These are phyloP conservation scores for Polydrusus tereticollis DNA, from an alignment of 2,888 invertebrate genomes.

Conservation along the genomic window DNA sequence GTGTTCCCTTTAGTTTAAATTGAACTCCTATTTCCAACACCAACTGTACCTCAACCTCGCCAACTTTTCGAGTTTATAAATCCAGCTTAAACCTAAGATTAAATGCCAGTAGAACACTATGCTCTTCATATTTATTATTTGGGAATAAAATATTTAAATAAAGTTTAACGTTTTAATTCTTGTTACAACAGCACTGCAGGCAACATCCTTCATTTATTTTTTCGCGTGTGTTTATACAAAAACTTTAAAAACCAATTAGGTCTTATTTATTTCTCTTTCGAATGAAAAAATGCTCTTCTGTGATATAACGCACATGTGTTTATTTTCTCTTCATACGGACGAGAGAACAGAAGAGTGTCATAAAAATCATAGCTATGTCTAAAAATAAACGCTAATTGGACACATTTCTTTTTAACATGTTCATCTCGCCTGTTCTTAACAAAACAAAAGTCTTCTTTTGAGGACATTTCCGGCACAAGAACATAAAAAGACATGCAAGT, in stretches of 20 bases:
- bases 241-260: background rate
- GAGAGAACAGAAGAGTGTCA: background rate
- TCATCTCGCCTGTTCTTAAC: background rate
- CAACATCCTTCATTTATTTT: too few relatives aligned
- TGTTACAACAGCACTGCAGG: too few relatives aligned
- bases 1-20: too few relatives aligned
- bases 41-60: too few relatives aligned
- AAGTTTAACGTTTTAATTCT: too few relatives aligned
- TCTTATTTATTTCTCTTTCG: background rate
- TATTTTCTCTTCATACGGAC: conserved; percentile 1
- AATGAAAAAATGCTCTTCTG: background rate
- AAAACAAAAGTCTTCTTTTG: background rate
- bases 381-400: conserved; percentile 14
- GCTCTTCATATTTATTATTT: too few relatives aligned
- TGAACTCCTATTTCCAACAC: too few relatives aligned
- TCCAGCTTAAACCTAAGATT: too few relatives aligned
- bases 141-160: too few relatives aligned
- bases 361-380: conserved; percentile 4
- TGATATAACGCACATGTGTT: conserved; percentile 3
- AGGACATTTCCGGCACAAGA: background rate
- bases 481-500: conserved; percentile 1
- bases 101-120: too few relatives aligned
- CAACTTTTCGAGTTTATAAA: too few relatives aligned
- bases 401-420: conserved; percentile 2
- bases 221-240: too few relatives aligned